Evolutionary conservation across 1,140 invertebrate species (phyloP), one percentile per base, ranked within the genome.

Genomic region (Leptinotarsa texana): DNA sequence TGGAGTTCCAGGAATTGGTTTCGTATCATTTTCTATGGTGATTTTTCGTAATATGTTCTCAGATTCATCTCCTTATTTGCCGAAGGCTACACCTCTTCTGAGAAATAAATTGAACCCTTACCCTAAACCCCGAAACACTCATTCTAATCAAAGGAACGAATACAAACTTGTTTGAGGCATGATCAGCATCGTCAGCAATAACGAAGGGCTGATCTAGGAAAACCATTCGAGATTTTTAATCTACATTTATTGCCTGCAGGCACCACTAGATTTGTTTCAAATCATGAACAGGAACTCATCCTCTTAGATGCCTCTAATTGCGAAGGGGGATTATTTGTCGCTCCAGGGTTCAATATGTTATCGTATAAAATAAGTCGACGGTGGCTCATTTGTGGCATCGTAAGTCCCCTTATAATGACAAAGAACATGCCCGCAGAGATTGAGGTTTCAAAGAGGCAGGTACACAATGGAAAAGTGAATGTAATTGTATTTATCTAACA

Each of bases 291-390:
- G 51, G n/a, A 57, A 17, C 51, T 57, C n/a, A 57, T 57, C 51
- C 51, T 57, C 51, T 57, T 18, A 57, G 17, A 57, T 57, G 51
- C 15, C 51, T 57, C 51, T 57, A 18, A 57, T 57, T 57, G 51
- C 51, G 51, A 17, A 18, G 15, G 51, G 51, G 51, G n/a, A 57
- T 15, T 18, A 18, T 17, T 57, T 18, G 15, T 57, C 51, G 51
- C 51, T 18, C n/a, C 51, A 18, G 51, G 51, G 51, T 57, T 57
- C 51, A n/a, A 57, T 57, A 57, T 57, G 51, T 57, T 57, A 57
- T 57, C 51, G 15, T 57, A 17, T 6, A 18, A n/a, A 57, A 57
- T 18, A 57, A 57, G 33, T 42, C 4, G 33, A 1, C 33, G 33
- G 33, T 42, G 33, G 33, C 51, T 57, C 51, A 57, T 57, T 57